These are phyloP conservation scores for Ianthella basta DNA, from an alignment of 37 sponge, comb jelly and placozoan species.

Conservation along the genomic window DNA sequence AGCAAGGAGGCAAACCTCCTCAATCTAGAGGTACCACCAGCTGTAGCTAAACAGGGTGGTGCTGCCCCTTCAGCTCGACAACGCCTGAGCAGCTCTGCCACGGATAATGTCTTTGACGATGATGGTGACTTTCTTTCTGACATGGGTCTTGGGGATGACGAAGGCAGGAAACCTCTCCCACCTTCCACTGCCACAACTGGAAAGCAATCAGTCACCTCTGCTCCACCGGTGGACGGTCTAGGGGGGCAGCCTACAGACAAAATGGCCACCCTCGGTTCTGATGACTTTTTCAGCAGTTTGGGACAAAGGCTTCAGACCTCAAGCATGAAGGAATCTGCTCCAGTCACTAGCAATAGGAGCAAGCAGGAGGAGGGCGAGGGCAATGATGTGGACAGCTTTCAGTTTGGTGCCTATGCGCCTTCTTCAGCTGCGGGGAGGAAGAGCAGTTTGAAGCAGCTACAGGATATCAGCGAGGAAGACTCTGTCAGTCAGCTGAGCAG, in stretches of 20 bases:
- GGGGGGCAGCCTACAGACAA: no score
- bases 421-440: conserved; percentile 17
- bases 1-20: neutral
- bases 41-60: neutral
- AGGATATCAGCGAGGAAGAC: neutral
- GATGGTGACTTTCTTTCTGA: conserved; percentile 24
- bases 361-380: conserved; percentile 18
- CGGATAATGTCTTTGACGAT: neutral
- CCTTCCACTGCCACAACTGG: no score
- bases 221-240: no score
- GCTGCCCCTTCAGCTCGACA: neutral
- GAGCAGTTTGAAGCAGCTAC: conserved; percentile 7
- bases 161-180: no score
- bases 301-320: no score
- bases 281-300: no score
- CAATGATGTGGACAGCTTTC: conserved; percentile 2
- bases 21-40: neutral
- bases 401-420: conserved; percentile 68
- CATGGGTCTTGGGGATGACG: conserved; percentile 21
- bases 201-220: no score
- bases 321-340: no score
- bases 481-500: neutral
- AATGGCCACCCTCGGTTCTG: no score
- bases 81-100: no score
- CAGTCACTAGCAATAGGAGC: neutral